Evolutionary conservation across 2,113 vertebrate species (phyloP).

Genomic region (Pelodiscus sinensis): DNA sequence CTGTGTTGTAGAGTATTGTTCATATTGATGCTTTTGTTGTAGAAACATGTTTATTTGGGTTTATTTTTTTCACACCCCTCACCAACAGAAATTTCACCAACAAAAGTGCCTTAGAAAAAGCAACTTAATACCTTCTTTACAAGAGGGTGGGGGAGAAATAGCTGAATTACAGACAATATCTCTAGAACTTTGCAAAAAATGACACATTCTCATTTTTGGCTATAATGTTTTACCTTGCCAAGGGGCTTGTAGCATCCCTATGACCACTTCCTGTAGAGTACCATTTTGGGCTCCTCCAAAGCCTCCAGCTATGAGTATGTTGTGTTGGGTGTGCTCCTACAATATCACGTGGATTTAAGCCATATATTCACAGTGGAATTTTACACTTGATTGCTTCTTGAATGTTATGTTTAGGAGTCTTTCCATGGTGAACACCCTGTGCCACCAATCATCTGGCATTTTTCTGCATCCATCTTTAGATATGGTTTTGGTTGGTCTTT

Average conservation of each 20-base stretch:
- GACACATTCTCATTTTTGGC: not conserved
- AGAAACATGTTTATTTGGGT: no score
- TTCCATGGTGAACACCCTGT: no score
- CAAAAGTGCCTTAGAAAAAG: no score
- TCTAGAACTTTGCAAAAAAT: not conserved
- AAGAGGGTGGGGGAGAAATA: not conserved
- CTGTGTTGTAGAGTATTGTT: no score
- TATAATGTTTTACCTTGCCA: not conserved
- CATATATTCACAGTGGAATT: not conserved
- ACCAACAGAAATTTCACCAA: no score
- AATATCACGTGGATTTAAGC: not conserved
- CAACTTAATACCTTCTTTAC: no score
- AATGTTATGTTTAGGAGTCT: not conserved
- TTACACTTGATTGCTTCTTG: not conserved
- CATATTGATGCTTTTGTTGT: no score
- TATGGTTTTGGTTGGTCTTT: no score
- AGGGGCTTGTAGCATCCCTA: not conserved
- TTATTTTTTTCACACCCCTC: no score
- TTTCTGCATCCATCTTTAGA: no score
- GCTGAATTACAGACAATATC: not conserved
- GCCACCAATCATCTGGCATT: no score
- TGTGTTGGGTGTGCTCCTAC: not conserved
- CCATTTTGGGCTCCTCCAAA: not conserved
- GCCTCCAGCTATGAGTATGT: not conserved
- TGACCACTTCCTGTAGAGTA: not conserved